Percentiles rank a stretch among this genome's conserved stretches.
phyloP scores from a whole-genome alignment of 2,888 invertebrate species.

The Stegophylla sp. region DNA sequence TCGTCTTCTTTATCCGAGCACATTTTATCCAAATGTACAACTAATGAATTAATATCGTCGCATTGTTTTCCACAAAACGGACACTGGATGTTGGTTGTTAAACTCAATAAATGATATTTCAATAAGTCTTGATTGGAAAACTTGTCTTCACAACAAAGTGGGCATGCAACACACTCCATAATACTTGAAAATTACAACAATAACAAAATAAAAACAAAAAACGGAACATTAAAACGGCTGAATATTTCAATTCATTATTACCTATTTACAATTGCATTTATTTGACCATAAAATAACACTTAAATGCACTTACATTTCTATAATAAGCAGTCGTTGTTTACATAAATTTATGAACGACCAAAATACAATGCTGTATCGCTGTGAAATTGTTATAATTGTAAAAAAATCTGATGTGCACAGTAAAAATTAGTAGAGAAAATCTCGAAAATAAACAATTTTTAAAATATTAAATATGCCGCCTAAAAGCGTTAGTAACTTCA shows the following conservation, averaged over 20 bases:
- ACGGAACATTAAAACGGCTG: no score
- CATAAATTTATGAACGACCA: not conserved
- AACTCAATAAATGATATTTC: constrained; percentile 54
- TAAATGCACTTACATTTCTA: not conserved
- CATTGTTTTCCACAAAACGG: constrained; percentile 55
- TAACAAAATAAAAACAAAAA: not conserved
- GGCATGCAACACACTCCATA: constrained; percentile 49
- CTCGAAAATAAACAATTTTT: not conserved
- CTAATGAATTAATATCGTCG: constrained; percentile 39
- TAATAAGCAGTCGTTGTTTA: not conserved
- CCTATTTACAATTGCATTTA: no score
- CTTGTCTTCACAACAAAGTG: constrained; percentile 43
- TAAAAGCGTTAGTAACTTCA: constrained; percentile 58
- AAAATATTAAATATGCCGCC: constrained; percentile 55
- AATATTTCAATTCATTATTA: no score
- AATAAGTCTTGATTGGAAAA: constrained; percentile 49
- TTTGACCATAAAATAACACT: not conserved
- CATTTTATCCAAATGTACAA: constrained; percentile 49
- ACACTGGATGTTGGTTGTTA: constrained; percentile 52
- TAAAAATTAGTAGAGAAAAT: not conserved
- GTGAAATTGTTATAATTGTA: not conserved
- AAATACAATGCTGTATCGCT: not conserved
- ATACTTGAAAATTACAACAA: not conserved
- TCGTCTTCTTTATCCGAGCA: constrained; percentile 17
- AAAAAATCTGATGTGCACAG: not conserved